These are phyloP conservation scores for Neogobius melanostomus DNA, from an alignment of 2,113 vertebrate species.

Conservation along the genomic window DNA sequence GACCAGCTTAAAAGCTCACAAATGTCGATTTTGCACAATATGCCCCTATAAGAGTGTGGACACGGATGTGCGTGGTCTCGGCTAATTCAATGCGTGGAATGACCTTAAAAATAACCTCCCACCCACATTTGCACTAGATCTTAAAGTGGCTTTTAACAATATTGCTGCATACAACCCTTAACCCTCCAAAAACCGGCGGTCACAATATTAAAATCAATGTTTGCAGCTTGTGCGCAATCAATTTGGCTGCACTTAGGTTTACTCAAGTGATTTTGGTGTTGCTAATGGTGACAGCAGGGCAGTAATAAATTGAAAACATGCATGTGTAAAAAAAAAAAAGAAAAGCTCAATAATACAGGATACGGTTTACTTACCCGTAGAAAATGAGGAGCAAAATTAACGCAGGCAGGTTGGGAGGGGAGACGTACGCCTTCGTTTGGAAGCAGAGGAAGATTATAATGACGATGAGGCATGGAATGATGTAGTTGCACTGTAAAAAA, in stretches of 20 bases:
- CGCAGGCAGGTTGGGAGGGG: constrained; percentile 89
- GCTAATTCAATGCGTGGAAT: not conserved
- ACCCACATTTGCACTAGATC: not conserved
- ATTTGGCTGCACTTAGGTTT: not conserved
- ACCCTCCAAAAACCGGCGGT: not conserved
- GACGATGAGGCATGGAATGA: constrained; percentile 88
- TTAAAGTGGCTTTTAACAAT: not conserved
- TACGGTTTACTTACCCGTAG: constrained; percentile 85
- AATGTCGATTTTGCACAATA: too few relatives aligned
- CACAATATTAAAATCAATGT: not conserved
- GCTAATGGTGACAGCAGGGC: not conserved
- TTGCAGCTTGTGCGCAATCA: not conserved
- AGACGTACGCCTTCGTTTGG: constrained; percentile 96
- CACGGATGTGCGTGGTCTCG: not conserved
- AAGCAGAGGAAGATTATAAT: constrained; percentile 97
- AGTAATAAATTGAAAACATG: not conserved
- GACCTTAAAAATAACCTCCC: not conserved
- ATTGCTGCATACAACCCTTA: not conserved
- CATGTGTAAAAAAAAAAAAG: not conserved
- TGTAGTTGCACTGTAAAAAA: constrained; percentile 89
- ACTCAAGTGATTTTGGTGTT: not conserved
- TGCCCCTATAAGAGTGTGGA: not conserved
- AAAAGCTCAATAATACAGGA: not conserved
- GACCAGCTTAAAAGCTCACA: too few relatives aligned
- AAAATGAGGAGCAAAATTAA: constrained; percentile 88